Evolutionary conservation across 2,797 vertebrate genomes (phyloP).

Genomic region (Urocyon cinereoargenteus): DNA sequence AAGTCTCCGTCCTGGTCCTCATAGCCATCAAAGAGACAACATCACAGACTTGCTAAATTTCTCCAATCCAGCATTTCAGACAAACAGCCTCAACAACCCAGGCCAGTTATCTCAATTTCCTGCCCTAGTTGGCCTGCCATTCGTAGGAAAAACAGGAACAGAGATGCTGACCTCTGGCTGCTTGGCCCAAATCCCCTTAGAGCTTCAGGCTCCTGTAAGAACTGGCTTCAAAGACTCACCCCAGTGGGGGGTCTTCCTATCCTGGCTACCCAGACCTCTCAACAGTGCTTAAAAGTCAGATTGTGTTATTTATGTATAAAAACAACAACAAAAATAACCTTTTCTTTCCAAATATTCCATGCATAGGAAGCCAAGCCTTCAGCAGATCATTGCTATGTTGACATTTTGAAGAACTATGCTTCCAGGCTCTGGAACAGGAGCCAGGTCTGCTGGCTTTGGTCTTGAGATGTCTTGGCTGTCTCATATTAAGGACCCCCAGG

Average conservation of each 20-base stretch:
- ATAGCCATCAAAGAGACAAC: not conserved
- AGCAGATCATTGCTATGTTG: constrained; percentile 61
- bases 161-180: constrained; percentile 55
- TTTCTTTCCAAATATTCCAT: constrained; percentile 47
- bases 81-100: not conserved
- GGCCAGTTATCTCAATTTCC: not conserved
- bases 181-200: not conserved
- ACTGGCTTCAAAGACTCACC: constrained; percentile 52
- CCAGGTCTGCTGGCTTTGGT: constrained; percentile 56
- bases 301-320: constrained; percentile 66
- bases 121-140: not conserved
- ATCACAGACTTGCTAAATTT: constrained; percentile 13
- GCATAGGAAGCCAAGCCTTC: constrained; percentile 57
- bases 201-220: constrained; percentile 20
- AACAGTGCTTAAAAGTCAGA: constrained; percentile 61
- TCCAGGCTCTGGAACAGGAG: constrained; percentile 53
- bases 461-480: constrained; percentile 53
- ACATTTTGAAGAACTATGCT: constrained; percentile 53
- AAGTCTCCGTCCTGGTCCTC: constrained; percentile 5
- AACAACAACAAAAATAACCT: constrained; percentile 66
- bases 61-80: constrained; percentile 26
- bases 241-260: constrained; percentile 44
- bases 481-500: not conserved
- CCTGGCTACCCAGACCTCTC: constrained; percentile 46
- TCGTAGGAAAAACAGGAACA: constrained; percentile 38